These are phyloP conservation scores for Lathronympha strigana DNA, from an alignment of 2,888 invertebrate genomes.

Conservation along the genomic window DNA sequence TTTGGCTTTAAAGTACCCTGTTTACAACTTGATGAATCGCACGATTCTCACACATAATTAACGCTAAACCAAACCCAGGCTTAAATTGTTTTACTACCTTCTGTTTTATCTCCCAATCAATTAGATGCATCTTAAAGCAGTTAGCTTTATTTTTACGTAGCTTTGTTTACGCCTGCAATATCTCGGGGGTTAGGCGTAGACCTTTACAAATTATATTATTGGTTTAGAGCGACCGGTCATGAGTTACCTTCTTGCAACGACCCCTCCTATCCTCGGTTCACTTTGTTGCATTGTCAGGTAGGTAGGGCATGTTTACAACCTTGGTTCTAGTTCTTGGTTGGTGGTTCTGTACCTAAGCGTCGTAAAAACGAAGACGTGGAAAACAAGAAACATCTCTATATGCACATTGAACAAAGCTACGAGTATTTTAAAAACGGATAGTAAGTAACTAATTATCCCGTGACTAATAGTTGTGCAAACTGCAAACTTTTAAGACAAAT, in stretches of 20 bases:
- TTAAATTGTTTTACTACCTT: constrained; percentile 24
- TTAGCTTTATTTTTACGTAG: constrained; percentile 35
- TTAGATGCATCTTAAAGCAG: constrained; percentile 31
- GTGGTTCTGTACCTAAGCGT: no score
- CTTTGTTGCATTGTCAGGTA: no score
- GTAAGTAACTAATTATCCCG: not conserved
- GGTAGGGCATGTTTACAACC: no score
- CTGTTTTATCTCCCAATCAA: constrained; percentile 37
- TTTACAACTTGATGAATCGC: constrained; percentile 6
- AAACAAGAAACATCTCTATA: no score
- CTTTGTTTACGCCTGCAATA: constrained; percentile 34
- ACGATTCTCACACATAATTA: constrained; percentile 2
- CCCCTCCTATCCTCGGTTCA: no score
- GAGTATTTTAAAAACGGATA: not conserved
- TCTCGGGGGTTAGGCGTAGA: constrained; percentile 12
- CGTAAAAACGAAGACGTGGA: no score
- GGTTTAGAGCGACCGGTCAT: not conserved
- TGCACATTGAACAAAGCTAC: not conserved
- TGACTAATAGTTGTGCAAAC: not conserved
- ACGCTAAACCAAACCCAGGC: constrained; percentile 6
- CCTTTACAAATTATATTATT: constrained; percentile 7
- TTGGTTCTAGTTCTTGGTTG: no score
- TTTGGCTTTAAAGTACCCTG: not conserved
- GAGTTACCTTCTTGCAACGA: no score
- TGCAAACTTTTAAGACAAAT: not conserved